Evolutionary conservation across 23 tunicate genomes (phyloP), one percentile per base, ranked within the genome.

Genomic region (Oikopleura dioica): DNA sequence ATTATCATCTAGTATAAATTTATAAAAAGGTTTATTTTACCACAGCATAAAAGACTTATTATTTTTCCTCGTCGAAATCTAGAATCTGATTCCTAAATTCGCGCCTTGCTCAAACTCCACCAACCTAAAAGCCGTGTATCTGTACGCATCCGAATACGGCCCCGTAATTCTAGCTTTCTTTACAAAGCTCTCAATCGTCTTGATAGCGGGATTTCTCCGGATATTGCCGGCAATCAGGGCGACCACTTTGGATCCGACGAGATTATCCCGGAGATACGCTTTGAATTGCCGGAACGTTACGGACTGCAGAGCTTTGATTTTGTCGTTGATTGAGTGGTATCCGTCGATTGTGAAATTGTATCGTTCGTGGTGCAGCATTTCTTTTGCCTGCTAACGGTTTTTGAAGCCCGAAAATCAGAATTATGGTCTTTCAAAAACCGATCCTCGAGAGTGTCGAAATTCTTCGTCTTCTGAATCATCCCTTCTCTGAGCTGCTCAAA

Each of bases 171-270:
- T 63, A 23, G 26, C 26, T 31, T 63, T 63, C 26, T 28, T 23
- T 2, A 63, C 72, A 63, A 63, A 63, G 5, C 5, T 63, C 26
- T 63, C 26, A 2, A 63, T 28, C 4, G 72, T 63, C 4, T 28
- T 63, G 33, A 63, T 63, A 12, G 72, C 72, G 16, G 16, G 72
- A 28, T 63, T 23, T 2, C 30, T 28, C 4, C 72, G 72, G 26
- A 63, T 63, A 28, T 63, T 63, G 32, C 72, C 72, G 5, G 72
- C 72, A 63, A 63, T 63, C 5, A 63, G 72, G 4, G 72, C 72
- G 33, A 63, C 26, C 29, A 63, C 72, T 16, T 63, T 63, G 33
- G 30, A 63, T 21, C 72, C 72, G 33, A 12, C 72, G 33, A 16
- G 26, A 31, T 63, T 63, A 31, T 63, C 72, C 5, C 72, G 72